Evolutionary conservation across 2,888 invertebrate genomes (phyloP).

Genomic region (Nephrotoma flavescens): DNA sequence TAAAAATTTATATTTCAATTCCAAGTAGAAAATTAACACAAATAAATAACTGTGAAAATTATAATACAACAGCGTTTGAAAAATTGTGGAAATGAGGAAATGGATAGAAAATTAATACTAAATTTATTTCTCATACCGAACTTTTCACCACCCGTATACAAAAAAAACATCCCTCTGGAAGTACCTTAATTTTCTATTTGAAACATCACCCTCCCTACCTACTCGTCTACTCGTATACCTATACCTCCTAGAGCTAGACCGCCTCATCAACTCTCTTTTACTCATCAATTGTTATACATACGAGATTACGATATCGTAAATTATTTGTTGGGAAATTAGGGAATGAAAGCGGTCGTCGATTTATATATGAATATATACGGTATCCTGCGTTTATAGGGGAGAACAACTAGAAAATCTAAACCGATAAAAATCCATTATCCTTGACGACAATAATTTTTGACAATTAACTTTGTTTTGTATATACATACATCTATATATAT

Average conservation of each 20-base stretch:
- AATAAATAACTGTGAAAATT: neutral
- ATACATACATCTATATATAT: neutral
- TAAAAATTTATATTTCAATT: neutral
- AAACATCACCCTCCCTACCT: neutral
- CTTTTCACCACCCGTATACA: neutral
- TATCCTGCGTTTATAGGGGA: neutral
- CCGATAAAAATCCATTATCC: slow-evolving; percentile 1
- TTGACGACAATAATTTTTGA: slow-evolving; percentile 4
- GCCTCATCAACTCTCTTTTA: neutral
- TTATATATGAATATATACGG: neutral
- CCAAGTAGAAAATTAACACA: neutral
- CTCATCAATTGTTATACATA: neutral
- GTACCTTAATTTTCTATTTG: neutral
- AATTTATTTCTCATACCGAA: neutral
- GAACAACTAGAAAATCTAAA: neutral
- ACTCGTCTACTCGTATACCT: neutral
- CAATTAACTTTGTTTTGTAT: neutral
- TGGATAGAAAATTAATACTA: neutral
- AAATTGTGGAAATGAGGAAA: neutral
- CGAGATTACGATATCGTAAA: neutral
- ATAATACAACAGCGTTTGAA: neutral
- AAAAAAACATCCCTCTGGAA: neutral
- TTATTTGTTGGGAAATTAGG: neutral
- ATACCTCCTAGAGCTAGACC: too few relatives aligned
- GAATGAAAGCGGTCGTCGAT: neutral